Conservation (phyloP, 2,888 invertebrate genomes). For the Cephalotes varians region DNA sequence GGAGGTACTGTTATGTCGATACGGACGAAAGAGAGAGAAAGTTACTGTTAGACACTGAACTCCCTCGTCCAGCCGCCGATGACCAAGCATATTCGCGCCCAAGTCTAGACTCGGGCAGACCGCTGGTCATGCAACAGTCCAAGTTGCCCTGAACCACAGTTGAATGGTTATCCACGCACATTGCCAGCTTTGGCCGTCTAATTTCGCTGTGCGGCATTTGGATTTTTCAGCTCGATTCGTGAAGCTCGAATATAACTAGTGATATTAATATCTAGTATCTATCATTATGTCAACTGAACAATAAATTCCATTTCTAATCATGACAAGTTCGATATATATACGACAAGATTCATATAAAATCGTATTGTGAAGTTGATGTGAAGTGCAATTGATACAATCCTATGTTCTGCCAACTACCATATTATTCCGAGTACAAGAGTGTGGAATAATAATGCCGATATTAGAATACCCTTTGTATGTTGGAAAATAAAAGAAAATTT, state of each 20-base stretch:
- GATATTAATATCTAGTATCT: conserved; percentile 43
- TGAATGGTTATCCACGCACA: conserved; percentile 53
- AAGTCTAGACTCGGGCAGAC: conserved; percentile 65
- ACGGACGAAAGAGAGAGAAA: conserved; percentile 64
- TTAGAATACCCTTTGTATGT: not conserved
- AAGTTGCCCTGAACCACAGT: conserved; percentile 57
- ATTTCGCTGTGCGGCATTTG: conserved; percentile 64
- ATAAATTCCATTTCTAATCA: conserved; percentile 26
- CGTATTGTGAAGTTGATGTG: not conserved
- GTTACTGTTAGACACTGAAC: conserved; percentile 71
- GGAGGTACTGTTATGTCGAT: conserved; percentile 45
- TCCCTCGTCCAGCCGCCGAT: conserved; percentile 68
- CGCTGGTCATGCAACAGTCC: conserved; percentile 57
- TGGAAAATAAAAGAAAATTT: not conserved
- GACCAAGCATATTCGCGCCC: conserved; percentile 69
- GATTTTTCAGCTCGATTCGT: conserved; percentile 38
- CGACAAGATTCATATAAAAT: not conserved
- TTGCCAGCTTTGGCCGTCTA: conserved; percentile 56
- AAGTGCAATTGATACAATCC: not conserved
- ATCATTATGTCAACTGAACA: conserved; percentile 21
- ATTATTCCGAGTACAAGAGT: not conserved
- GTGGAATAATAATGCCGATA: not conserved
- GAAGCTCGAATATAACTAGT: conserved; percentile 12
- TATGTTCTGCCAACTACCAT: not conserved
- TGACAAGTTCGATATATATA: not conserved